Evolutionary conservation across 2,888 invertebrate species (phyloP), one percentile per base, ranked within the genome.

Genomic region (Ectobius pallidus): DNA sequence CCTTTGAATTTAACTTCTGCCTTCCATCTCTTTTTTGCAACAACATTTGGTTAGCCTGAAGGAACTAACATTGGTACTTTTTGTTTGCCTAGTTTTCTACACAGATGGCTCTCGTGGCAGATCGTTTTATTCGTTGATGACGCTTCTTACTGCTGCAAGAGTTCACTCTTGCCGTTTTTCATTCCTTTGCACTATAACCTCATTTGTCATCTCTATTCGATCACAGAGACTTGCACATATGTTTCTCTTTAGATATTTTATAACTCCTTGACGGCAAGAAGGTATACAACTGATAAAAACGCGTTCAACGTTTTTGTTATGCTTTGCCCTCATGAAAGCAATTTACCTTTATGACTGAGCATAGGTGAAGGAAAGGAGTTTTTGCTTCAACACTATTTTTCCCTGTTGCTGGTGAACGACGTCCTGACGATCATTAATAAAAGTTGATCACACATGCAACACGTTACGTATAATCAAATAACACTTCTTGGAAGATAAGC

Each of bases 21-120:
- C n/a, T n/a, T n/a, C n/a, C n/a, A n/a, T 42, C 14, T 46, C 18
- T 46, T 65, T 65, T 65, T 65, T 65, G 65, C 65, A 65, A 65
- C 18, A 65, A 18, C 65, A 65, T 65, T 65, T 65, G 65, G 65
- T 46, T 65, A 65, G 65, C 65, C 65, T 46, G 65, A 46, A 46
- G 65, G 27, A 46, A 11, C 65, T n/a, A 16, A 30, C 65, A 65
- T 46, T 65, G 46, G 14, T 58, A 46, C 46, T 65, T 65, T 65
- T 65, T 65, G 65, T 44, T 44, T 42, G 44, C 7, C 46, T 65
- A 46, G 22, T 34, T 22, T 62, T 39, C 62, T 46, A 18, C 27
- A 65, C 65, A 65, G 65, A 65, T 65, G 65, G 65, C 65, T 30
- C 46, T 46, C 65, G 65, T 46, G n/a, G 25, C 25, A 55, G 27